These are phyloP conservation scores for Drosophila birchii DNA, from an alignment of 2,888 invertebrate species.

Conservation along the genomic window DNA sequence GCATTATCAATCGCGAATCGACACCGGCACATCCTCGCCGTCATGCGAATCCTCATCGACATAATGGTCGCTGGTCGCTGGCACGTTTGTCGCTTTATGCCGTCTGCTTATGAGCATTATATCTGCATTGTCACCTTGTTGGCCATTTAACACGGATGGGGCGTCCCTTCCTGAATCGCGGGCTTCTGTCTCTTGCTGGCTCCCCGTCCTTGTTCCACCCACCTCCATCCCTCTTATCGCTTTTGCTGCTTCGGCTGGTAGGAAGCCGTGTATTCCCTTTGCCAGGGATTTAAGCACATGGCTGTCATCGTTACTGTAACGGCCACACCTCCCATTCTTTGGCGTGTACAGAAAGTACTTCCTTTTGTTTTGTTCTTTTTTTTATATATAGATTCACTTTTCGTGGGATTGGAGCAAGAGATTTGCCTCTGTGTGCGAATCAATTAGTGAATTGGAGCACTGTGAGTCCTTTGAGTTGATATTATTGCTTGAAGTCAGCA, in stretches of 20 bases:
- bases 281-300: conserved; percentile 54
- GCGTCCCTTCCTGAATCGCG: conserved; percentile 13
- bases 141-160: conserved; percentile 69
- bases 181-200: neutral
- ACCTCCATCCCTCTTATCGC: neutral
- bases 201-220: conserved; percentile 4
- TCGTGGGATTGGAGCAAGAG: neutral
- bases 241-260: neutral
- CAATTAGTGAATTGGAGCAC: conserved; percentile 38
- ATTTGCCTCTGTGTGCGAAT: conserved; percentile 20
- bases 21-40: conserved; percentile 31
- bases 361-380: conserved; percentile 26
- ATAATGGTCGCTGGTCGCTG: conserved; percentile 34
- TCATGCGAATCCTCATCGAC: conserved; percentile 42
- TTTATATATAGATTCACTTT: conserved; percentile 44
- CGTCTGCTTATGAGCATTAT: conserved; percentile 71
- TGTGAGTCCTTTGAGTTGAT: conserved; percentile 9
- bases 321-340: conserved; percentile 24
- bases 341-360: conserved; percentile 23
- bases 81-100: conserved; percentile 61
- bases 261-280: conserved; percentile 35
- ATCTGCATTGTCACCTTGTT: conserved; percentile 82
- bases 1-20: conserved; percentile 68
- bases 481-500: neutral
- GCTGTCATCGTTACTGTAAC: conserved; percentile 40